Evolutionary conservation across 2,797 vertebrate species (phyloP), one percentile per base, ranked within the genome.

Genomic region (Agapornis canus): DNA sequence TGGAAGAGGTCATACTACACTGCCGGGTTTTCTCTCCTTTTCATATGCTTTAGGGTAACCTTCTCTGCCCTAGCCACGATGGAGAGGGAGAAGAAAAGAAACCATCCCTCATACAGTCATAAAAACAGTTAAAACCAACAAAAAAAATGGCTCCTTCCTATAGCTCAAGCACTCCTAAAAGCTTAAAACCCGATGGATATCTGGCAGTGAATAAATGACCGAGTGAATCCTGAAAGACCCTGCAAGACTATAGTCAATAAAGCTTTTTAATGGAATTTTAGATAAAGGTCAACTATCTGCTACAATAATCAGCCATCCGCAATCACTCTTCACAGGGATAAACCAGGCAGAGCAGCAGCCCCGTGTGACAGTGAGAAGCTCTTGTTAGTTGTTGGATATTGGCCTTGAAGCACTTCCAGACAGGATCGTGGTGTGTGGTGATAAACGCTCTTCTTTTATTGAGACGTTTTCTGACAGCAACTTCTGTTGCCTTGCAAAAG

Each of bases 251-350:
- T 85, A 90, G 94, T 92, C 95, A 94, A 93, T 94, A 94, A 97
- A 92, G 85, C 80, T 90, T 87, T 94, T 88, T 57, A 94, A 92
- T 96, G 87, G 92, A 90, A 96, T 96, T 96, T 96, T 89, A 94
- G 92, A 86, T 96, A 94, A 96, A 96, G 94, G 91, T 94, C 94
- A 95, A 42, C 80, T 60, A 23, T 87, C 87, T 86, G 92, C 89
- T 91, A 71, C 90, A 95, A 54, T 92, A 57, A 93, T 93, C 83
- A 92, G 86, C 89, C 3, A 7, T 27, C 82, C 8, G 3, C 4
- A 40, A 87, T 89, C 65, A 18, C n/a, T 91, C 88, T 54, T 87
- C 51, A 4, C 42, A 45, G 61, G 73, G 71, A 40, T 56, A 72
- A 78, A 75, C 12, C 65, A 39, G 61, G 77, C 69, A 79, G 69